Base-by-base conservation (phyloP, 2,113 vertebrate genomes). In the Pluvialis apricaria region DNA sequence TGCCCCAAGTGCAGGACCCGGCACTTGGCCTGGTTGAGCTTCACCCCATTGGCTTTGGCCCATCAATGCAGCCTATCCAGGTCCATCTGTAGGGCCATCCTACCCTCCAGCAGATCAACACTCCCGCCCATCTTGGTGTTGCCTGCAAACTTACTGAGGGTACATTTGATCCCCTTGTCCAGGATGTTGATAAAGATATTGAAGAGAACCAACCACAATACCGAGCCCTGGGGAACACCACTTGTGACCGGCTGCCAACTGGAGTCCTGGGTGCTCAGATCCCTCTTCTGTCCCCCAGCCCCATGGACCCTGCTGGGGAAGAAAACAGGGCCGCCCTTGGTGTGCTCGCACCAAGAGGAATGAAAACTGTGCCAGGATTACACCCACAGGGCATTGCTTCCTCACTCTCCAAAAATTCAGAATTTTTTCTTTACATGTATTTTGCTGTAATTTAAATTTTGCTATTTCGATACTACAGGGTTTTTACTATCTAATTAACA, bases 261-360 rank as follows among this genome's bases (percentile, higher is more conserved):
- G 60, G 36, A 62, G 25, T 55, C 6, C 62, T 42, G 71, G 40
- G 15, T 10, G 14, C 20, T 29, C n/a, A 40, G 28, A 94, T 10
- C 42, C 68, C 38, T 38, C 38, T 66, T 34, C 57, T 54, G 47
- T 9, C 34, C 29, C 29, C 49, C 1, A 2, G 5, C 57, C 49
- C 32, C 1, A 0, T 34, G 69, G 61, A 68, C 2, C 38, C 64
- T 71, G 32, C 77, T 52, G 64, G 21, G 34, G 29, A 54, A 45
- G 26, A 49, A 25, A 82, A 11, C 0, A 1, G 42, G 34, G 45
- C 75, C 76, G 31, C 47, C n/a, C 66, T 19, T 31, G 71, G 25
- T 70, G 71, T 2, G 2, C 25, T 42, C 0, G 0, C 57, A 26
- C 40, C 24, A 11, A 36, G 31, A 40, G 55, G n/a, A 62, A 52